Percentiles rank a stretch among this genome's conserved stretches.
Conservation (phyloP, 2,797 vertebrate genomes). For the Coluber constrictor region DNA sequence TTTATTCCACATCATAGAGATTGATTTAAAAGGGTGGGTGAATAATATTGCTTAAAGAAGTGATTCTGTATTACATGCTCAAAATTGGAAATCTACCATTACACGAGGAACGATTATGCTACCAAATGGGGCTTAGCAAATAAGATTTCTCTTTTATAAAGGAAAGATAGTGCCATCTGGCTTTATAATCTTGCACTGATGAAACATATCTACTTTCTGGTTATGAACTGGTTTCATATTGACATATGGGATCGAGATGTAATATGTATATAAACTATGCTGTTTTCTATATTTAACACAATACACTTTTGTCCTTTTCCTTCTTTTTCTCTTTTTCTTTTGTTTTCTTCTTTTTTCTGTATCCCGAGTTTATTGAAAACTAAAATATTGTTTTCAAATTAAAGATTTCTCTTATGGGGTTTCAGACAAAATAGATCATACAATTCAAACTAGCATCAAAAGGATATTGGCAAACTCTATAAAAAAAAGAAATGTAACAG, state of each 20-base stretch:
- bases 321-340: background rate
- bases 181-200: background rate
- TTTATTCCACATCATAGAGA: background rate
- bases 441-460: background rate
- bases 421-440: background rate
- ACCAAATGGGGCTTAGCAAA: background rate
- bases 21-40: background rate
- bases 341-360: background rate
- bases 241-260: background rate
- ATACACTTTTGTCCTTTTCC: background rate
- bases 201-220: background rate
- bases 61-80: background rate
- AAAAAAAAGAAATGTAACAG: background rate
- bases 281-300: background rate
- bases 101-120: background rate
- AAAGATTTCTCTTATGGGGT: background rate
- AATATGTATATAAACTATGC: background rate
- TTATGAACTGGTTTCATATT: background rate
- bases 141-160: background rate
- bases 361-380: background rate
- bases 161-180: background rate
- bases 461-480: background rate
- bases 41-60: background rate
- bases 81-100: background rate
- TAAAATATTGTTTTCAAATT: background rate